phyloP scores from a whole-genome alignment of 1,140 invertebrate species.

The Drosophila yakuba region DNA sequence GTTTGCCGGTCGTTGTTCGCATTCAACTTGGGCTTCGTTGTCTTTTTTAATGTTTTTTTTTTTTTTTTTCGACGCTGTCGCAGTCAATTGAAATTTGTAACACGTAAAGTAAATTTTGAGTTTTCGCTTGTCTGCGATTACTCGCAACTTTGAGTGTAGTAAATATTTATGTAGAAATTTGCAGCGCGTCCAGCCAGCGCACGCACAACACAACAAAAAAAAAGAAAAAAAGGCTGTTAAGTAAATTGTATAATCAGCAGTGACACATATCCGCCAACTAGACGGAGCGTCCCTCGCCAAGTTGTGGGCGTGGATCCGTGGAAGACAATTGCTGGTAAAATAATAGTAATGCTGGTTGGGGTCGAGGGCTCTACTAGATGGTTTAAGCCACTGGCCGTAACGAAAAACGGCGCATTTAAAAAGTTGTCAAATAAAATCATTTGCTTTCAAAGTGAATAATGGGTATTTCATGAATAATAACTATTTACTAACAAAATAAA shows the following conservation, averaged over 20 bases:
- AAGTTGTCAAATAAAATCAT: too few species aligned
- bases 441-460: too few species aligned
- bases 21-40: slow-evolving; percentile 42
- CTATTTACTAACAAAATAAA: too few species aligned
- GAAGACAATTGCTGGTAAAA: slow-evolving; percentile 1
- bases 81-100: slow-evolving; percentile 54
- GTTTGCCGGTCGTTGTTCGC: slow-evolving; percentile 50
- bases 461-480: too few species aligned
- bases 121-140: slow-evolving; percentile 24
- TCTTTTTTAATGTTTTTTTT: background rate
- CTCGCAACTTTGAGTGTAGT: slow-evolving; percentile 31
- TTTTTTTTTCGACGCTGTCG: slow-evolving; percentile 14
- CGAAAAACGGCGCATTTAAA: too few species aligned
- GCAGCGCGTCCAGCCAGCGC: slow-evolving; percentile 9
- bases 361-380: background rate
- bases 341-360: background rate
- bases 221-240: slow-evolving; percentile 15
- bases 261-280: slow-evolving; percentile 51
- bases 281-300: slow-evolving; percentile 3
- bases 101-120: slow-evolving; percentile 42
- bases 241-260: slow-evolving; percentile 55
- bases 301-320: slow-evolving; percentile 8
- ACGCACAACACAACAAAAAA: background rate
- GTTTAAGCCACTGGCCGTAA: background rate
- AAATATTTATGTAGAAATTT: slow-evolving; percentile 54